Evolutionary conservation across 2,888 invertebrate species (phyloP).

Genomic region (Thalpophila matura): DNA sequence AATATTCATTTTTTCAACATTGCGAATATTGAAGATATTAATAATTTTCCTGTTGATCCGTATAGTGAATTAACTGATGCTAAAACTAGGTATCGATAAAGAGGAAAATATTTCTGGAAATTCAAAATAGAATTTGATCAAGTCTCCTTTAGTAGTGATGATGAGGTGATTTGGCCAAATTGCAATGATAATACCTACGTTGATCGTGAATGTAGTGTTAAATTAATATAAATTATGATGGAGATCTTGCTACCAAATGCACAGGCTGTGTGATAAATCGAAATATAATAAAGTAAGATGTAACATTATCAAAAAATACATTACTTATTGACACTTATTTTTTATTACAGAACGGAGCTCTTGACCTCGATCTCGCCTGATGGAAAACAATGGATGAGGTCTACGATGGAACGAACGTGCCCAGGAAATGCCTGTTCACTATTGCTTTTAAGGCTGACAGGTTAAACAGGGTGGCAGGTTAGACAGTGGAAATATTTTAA

Average conservation of each 20-base stretch:
- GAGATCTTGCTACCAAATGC: constrained; percentile 11
- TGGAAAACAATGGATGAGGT: no score
- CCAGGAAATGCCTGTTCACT: no score
- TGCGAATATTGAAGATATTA: constrained; percentile 31
- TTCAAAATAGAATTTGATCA: constrained; percentile 22
- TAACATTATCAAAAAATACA: no score
- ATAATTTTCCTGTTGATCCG: constrained; percentile 45
- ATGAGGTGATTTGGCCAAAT: constrained; percentile 26
- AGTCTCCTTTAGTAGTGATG: neutral
- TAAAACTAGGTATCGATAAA: neutral
- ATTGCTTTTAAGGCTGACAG: no score
- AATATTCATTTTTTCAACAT: constrained; percentile 12
- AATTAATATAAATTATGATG: neutral
- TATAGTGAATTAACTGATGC: constrained; percentile 7
- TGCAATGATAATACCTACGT: constrained; percentile 24
- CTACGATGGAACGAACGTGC: no score
- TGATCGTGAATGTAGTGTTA: constrained; percentile 3
- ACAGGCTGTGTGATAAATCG: no score
- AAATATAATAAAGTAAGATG: no score
- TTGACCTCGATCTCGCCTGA: no score
- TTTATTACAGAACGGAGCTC: no score
- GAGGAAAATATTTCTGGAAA: constrained; percentile 31
- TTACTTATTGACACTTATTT: no score
- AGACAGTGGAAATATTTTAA: no score
- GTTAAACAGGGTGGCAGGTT: no score